A percentile compares a stretch with the other conserved stretches of the same genome.
These are phyloP conservation scores for Leguminivora glycinivorella DNA, from an alignment of 1,140 invertebrate species.

Conservation along the genomic window DNA sequence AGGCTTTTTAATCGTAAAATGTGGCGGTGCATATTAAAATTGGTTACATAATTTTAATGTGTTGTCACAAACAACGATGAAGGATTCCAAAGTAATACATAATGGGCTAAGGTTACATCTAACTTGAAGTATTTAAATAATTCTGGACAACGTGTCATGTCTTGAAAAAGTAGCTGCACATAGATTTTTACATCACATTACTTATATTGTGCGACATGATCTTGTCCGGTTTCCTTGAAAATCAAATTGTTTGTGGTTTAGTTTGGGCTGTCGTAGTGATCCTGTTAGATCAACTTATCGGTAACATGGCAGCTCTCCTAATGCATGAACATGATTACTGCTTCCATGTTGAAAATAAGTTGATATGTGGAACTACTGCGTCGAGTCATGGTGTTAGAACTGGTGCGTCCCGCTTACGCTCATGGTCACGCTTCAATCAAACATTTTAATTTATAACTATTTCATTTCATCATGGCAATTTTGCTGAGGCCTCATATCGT, in stretches of 20 bases:
- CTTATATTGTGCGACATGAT: not conserved
- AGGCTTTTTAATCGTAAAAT: not conserved
- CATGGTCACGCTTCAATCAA: constrained; percentile 44
- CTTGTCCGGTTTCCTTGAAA: not conserved
- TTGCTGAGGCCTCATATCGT: constrained; percentile 36
- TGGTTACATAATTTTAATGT: not conserved
- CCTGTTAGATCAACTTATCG: not conserved
- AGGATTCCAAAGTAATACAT: not conserved
- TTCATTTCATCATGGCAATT: constrained; percentile 46
- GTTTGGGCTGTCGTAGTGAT: not conserved
- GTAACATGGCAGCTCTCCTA: not conserved
- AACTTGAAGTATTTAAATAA: not conserved
- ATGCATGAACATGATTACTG: no score
- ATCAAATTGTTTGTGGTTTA: not conserved
- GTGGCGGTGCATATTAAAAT: not conserved
- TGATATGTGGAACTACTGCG: not conserved
- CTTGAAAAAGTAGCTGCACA: not conserved
- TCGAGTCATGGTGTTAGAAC: constrained; percentile 31
- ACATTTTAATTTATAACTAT: constrained; percentile 37
- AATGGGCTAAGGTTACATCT: no score
- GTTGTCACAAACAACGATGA: not conserved
- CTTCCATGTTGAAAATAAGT: not conserved
- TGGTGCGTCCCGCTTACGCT: constrained; percentile 38
- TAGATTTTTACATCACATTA: no score
- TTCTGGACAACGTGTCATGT: not conserved